Base-by-base conservation (phyloP, 2,888 invertebrate genomes). In the Tiliacea aurago region DNA sequence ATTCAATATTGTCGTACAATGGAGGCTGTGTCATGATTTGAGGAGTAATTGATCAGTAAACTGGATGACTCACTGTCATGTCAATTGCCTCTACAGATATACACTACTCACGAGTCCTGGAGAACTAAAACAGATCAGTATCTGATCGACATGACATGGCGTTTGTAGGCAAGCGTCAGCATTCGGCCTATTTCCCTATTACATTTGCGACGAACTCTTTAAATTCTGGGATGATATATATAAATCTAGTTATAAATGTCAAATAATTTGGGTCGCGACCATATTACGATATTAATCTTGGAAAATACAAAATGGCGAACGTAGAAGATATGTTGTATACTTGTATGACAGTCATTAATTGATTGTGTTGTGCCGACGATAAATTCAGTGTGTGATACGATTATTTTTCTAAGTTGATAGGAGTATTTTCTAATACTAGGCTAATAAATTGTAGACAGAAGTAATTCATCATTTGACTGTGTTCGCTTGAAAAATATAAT, bases 401-500 rank as follows among this genome's bases (percentile, higher is more conserved):
- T 84, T 84, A 68, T 65, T 80, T 73, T 68, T 84, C 61, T 58
- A 51, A 58, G 33, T 66, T n/a, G 76, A 81, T 66, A n/a, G 67
- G n/a, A 69, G 28, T 69, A n/a, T 84, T 69, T 64, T 69, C 56
- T 56, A 62, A 45, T 61, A 43, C 76, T 74, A 62, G 59, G 61
- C 51, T 73, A 59, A 68, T 73, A 64, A 58, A 80, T 74, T 51
- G 43, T 41, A 13, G 23, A 28, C 20, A 33, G 4, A 10, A 67
- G 28, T 63, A 41, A 72, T 61, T 55, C 59, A 80, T 84, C 62
- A 64, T 45, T 23, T 4, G 58, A 28, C 41, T 18, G 28, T 23
- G 18, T 0, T 43, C 6, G 10, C 18, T 55, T 58, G 11, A 51
- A 33, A 28, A 49, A 28, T 51, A 23, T 0, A 23, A 47, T 55